Evolutionary conservation across 2,113 vertebrate genomes (phyloP).

Genomic region (Okapia johnstoni): DNA sequence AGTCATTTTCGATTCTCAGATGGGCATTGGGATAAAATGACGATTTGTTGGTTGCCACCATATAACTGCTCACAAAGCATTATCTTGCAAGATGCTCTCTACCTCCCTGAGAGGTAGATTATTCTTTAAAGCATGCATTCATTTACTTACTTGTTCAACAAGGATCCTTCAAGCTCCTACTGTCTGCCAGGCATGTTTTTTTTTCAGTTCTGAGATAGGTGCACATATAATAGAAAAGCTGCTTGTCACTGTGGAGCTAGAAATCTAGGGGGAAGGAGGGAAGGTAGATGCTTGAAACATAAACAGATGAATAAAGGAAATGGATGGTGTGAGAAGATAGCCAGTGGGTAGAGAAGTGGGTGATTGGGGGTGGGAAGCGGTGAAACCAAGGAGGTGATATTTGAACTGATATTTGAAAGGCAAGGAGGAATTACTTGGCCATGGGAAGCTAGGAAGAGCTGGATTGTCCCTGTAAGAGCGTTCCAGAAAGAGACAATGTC

Average conservation of each 20-base stretch:
- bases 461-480: background rate
- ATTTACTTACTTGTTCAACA: background rate
- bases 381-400: background rate
- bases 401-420: background rate
- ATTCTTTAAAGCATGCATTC: background rate
- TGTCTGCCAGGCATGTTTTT: background rate
- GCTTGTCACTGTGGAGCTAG: background rate
- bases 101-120: background rate
- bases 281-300: background rate
- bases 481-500: background rate
- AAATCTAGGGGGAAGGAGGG: background rate
- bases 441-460: background rate
- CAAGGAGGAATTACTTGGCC: background rate
- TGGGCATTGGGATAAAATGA: background rate
- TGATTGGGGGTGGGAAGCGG: background rate
- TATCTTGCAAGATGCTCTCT: background rate
- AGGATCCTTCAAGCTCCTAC: background rate
- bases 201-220: background rate
- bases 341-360: background rate
- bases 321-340: background rate
- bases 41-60: background rate
- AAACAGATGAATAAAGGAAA: background rate
- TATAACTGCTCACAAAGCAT: background rate
- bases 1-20: background rate
- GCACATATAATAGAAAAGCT: background rate